Conservation (phyloP, 92 coral and sea anemone species). For the Zoanthus sociatus region DNA sequence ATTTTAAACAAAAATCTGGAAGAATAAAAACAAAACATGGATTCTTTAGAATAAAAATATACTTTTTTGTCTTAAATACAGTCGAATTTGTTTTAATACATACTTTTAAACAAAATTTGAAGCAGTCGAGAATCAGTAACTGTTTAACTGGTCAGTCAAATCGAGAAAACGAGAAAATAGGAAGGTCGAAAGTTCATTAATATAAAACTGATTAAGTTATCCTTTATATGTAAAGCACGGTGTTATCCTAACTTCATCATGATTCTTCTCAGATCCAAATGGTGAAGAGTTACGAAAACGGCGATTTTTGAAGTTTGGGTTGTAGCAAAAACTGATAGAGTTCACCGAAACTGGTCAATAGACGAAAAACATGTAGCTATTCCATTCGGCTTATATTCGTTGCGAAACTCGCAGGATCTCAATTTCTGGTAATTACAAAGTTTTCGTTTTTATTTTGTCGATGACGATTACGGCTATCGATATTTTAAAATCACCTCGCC, state of each 20-base stretch:
- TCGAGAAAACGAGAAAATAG: not conserved
- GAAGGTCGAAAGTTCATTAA: conserved; percentile 49
- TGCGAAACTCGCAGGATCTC: not conserved
- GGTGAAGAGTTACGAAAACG: not conserved
- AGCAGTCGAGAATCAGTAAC: not conserved
- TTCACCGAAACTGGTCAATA: not conserved
- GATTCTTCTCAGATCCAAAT: not conserved
- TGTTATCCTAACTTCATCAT: not conserved
- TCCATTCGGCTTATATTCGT: not conserved
- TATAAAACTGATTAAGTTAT: conserved; percentile 15
- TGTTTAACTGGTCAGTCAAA: not conserved
- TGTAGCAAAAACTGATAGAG: no score
- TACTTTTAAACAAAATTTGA: not conserved
- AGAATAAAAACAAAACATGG: not conserved
- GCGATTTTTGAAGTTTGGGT: not conserved
- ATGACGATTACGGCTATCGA: not conserved
- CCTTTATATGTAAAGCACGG: not conserved
- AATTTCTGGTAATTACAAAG: not conserved
- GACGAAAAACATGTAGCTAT: not conserved
- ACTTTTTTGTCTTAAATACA: not conserved
- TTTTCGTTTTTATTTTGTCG: no score
- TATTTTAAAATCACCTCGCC: not conserved
- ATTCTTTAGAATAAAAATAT: not conserved
- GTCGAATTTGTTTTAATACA: not conserved
- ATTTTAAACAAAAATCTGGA: not conserved